phyloP scores from a whole-genome alignment of 2,888 invertebrate genomes.

The Tanypteryx hageni region DNA sequence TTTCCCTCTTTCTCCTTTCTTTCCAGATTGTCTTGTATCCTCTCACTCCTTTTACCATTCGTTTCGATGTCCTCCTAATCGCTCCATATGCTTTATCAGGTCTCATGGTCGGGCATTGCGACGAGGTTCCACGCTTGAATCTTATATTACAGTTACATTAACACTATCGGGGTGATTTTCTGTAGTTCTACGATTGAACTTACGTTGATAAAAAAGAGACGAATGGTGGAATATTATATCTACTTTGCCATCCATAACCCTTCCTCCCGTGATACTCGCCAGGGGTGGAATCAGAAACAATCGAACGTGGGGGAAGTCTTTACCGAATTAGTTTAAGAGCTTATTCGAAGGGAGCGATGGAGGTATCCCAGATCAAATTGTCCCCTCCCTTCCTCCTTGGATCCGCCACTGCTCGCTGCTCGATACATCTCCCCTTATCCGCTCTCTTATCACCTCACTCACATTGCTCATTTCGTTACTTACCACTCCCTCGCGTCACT shows the following conservation, averaged over 20 bases:
- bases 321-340: no score
- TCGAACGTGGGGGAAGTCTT: no score
- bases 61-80: neutral
- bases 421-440: no score
- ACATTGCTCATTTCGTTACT: no score
- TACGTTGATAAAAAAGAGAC: neutral
- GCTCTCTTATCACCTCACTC: no score
- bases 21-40: neutral
- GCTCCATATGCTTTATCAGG: neutral
- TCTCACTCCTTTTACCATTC: neutral
- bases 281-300: no score
- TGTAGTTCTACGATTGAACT: neutral
- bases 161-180: neutral
- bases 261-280: no score
- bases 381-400: no score
- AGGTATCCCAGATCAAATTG: no score
- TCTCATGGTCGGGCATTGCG: neutral
- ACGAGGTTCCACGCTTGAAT: neutral
- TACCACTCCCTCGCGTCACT: no score
- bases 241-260: neutral
- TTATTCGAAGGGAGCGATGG: no score
- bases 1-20: neutral
- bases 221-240: neutral
- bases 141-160: neutral
- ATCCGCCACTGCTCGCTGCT: no score